Evolutionary conservation across 2,113 vertebrate genomes (phyloP), one percentile per base, ranked within the genome.

Genomic region (Pavo muticus): DNA sequence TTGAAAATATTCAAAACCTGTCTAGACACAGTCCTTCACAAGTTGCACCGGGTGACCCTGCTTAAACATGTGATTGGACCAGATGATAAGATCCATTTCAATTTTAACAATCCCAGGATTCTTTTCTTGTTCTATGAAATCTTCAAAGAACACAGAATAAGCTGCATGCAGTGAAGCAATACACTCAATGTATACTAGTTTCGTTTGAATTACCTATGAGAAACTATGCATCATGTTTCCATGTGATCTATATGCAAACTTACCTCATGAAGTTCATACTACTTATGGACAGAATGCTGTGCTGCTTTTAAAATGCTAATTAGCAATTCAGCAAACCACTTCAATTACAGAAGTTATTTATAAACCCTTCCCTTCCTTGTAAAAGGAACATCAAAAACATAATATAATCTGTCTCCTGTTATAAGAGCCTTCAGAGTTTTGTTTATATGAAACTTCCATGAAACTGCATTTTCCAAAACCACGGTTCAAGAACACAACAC

Each of bases 341-440:
- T 95, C 88, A 97, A 95, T 91, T 91, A 93, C 20, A 95, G 73
- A 84, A 87, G 45, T 45, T 90, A 95, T 90, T 95, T 95, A 88
- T 82, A 95, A 88, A 93, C 57, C 65, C 85, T 93, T 91, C 56
- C 42, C 85, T 94, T 90, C 80, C 86, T 82, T 86, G 78, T 69
- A 91, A 81, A 88, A 91, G 70, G n/a, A 96, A 94, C 94, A 94
- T 95, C 90, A 96, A 96, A 96, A 91, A 4, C 13, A 25, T 95
- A 93, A 93, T 91, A 69, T 61, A 52, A 91, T 42, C 81, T 71
- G 94, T 91, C 94, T 95, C 87, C 69, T 92, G 39, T 91, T 90
- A 18, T 29, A 75, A 76, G 37, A 88, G 45, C 47, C 68, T 96
- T 92, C 88, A 90, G 64, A 52, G 72, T 68, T 94, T 90, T 87